A percentile compares a stretch with the other conserved stretches of the same genome.
Conservation (phyloP, 2,888 invertebrate genomes). For the Volucella inflata region DNA sequence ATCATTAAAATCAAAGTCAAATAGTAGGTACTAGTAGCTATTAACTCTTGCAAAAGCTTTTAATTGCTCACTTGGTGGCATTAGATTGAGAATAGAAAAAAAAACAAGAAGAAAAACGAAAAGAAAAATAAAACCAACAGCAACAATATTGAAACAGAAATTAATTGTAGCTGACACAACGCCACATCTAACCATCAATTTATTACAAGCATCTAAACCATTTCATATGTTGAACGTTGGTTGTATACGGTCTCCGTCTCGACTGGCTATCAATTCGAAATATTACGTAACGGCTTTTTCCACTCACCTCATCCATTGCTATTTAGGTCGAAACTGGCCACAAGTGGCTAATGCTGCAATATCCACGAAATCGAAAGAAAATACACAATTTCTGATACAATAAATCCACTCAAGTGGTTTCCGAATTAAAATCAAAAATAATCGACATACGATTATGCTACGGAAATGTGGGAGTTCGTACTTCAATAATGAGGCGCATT, state of each 20-base stretch:
- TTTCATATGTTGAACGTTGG: background rate
- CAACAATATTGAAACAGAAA: background rate
- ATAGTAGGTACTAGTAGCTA: background rate
- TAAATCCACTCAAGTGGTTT: constrained; percentile 25
- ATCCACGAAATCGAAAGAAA: constrained; percentile 29
- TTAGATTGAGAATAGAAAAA: background rate
- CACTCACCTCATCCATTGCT: constrained; percentile 70
- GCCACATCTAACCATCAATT: background rate
- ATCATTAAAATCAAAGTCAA: background rate
- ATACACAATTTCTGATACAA: background rate
- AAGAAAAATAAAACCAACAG: no score
- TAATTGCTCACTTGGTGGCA: constrained; percentile 30
- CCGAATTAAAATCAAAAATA: constrained; percentile 50
- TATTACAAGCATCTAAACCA: constrained; percentile 20
- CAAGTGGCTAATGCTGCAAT: constrained; percentile 42
- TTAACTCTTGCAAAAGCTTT: background rate
- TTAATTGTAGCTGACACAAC: constrained; percentile 1
- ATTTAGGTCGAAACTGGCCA: constrained; percentile 64
- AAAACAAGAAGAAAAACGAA: no score
- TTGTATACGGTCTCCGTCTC: no score
- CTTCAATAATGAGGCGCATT: constrained; percentile 41
- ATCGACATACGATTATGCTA: no score
- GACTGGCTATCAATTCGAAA: constrained; percentile 3
- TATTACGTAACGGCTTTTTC: constrained; percentile 48
- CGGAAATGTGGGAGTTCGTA: background rate